Base-by-base conservation (phyloP, 2,797 vertebrate genomes). In the Labroides dimidiatus region DNA sequence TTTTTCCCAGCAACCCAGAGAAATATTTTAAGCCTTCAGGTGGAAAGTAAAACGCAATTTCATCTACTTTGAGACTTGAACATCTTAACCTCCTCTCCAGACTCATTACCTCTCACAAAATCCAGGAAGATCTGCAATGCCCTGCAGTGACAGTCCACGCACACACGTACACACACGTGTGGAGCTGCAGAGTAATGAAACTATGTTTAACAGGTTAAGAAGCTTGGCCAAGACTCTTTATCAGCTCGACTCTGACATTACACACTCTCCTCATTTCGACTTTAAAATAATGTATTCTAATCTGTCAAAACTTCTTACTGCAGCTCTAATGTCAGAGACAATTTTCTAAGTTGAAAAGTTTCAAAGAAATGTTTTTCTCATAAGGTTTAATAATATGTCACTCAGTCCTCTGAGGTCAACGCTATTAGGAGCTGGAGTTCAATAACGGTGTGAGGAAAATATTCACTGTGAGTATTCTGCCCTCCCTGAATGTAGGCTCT, bases 191-290 rank as follows among this genome's bases (percentile, higher is more conserved):
- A 74, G 61, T 79, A 80, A 90, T 80, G 63, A 69, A 72, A 81
- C 61, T 71, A 23, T 49, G 59, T 65, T 78, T 68, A 70, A 85
- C 41, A 65, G 72, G 72, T 68, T 75, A 79, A 79, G 75, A 63
- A 59, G 86, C 80, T 84, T 84, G 15, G 37, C 19, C 4, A 8
- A 23, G 69, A 58, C 24, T 69, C 70, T 87, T 89, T 86, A 88
- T 92, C 81, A 81, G 73, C 71, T 45, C 41, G 57, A 66, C 69
- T 69, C 68, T 68, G 47, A 76, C 54, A 87, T 89, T 76, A 88
- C 73, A 78, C 60, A 49, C 72, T 82, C 77, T 72, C 62, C 80
- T 76, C 72, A 87, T 81, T 79, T 54, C 45, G 64, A 66, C 64
- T 82, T 83, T 69, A 39, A 60, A 76, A 77, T 85, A 80, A 82